Evolutionary conservation across 2,888 invertebrate genomes (phyloP).

Genomic region (Mythimna lalbum): DNA sequence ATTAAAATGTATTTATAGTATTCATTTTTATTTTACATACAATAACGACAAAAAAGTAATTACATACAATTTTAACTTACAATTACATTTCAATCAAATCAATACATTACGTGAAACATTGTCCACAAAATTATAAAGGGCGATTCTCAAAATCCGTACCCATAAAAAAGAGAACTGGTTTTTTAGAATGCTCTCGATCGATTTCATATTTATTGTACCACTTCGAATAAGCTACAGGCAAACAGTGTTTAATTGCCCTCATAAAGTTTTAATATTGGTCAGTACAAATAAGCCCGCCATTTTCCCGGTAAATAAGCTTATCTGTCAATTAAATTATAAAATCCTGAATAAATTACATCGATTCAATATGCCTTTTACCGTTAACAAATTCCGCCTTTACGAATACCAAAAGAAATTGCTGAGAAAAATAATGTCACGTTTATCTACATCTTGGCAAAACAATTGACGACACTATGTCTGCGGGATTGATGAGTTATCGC

Average conservation of each 20-base stretch:
- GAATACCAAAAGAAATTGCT: neutral
- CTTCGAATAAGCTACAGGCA: conserved; percentile 31
- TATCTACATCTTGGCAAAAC: neutral
- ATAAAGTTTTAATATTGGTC: conserved; percentile 47
- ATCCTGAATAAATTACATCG: conserved; percentile 5
- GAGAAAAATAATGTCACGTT: neutral
- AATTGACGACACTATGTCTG: neutral
- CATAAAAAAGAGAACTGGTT: conserved; percentile 20
- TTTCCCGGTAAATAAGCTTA: conserved; percentile 16
- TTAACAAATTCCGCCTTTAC: neutral
- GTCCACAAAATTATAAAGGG: conserved; percentile 8
- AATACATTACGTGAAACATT: conserved; percentile 1
- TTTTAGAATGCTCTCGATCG: conserved; percentile 1
- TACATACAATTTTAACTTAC: neutral
- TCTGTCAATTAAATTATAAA: conserved; percentile 29
- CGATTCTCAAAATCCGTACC: conserved; percentile 22
- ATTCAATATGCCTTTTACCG: conserved; percentile 12
- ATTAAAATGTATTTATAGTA: no score
- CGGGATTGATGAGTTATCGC: no score
- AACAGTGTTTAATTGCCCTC: conserved; percentile 48
- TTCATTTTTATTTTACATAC: no score
- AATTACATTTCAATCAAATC: conserved; percentile 7
- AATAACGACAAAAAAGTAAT: neutral
- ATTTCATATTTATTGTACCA: conserved; percentile 39
- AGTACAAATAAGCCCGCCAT: conserved; percentile 10